Evolutionary conservation across 2,888 invertebrate species (phyloP), one percentile per base, ranked within the genome.

Genomic region (Caenorhabditis sulstoni): DNA sequence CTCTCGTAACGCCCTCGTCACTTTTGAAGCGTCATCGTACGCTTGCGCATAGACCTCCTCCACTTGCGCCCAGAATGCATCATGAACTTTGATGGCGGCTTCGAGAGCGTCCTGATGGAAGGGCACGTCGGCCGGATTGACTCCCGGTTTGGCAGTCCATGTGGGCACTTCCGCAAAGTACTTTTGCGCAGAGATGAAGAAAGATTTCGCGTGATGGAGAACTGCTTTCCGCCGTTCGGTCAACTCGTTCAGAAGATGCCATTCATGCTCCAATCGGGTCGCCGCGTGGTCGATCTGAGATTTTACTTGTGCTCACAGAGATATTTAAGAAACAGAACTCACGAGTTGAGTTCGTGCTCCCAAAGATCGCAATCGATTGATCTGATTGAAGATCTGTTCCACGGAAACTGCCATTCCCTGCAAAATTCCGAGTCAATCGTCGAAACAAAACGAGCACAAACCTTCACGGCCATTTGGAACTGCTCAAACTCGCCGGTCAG

Each of bases 141-240:
- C 79, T 7, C 87, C 88, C 3, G 86, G 84, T 9, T 83, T 77
- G 12, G 68, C 66, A 2, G 81, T 75, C 88, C 87, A 88, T 12
- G 58, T 20, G 18, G 81, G 66, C 35, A 80, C 68, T 45, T 84
- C 83, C 14, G 81, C 70, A 14, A 87, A 81, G 68, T 87, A 87
- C 68, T 84, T 71, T 47, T 80, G 76, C 0, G 80, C 57, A 11
- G 76, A 71, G 8, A 39, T 41, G 59, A 76, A 80, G 22, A 76
- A 80, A 8, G 58, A 16, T 47, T 22, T 16, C 0, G 80, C 80
- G 41, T 61, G 62, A 7, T 47, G 45, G 37, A 80, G 41, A 20
- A 80, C 52, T 0, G 57, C 47, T 11, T 9, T 22, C 16, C 80
- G 41, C 3, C 55, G 44, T 18, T 61, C 45, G 12, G 71, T 78